A percentile compares a stretch with the other conserved stretches of the same genome.
Conservation (phyloP, 2,113 vertebrate genomes). For the Aviceda subcristata region DNA sequence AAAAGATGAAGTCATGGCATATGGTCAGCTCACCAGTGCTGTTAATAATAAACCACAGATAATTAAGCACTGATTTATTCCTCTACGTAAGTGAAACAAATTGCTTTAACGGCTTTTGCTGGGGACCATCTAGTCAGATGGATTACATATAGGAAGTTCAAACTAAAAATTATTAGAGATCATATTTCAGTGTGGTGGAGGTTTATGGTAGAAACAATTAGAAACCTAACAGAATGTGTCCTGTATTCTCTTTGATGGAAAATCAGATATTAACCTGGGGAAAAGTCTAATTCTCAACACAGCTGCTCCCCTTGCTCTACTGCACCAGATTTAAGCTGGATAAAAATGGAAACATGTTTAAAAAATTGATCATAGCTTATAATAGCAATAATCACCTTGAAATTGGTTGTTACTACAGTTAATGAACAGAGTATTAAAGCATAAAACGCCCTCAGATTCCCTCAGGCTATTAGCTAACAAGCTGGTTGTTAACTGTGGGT, state of each 20-base stretch:
- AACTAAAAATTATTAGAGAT: slow-evolving; percentile 76
- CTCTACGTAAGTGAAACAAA: slow-evolving; percentile 78
- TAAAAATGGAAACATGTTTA: slow-evolving; percentile 72
- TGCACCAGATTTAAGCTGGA: slow-evolving; percentile 57
- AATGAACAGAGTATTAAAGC: slow-evolving; percentile 69
- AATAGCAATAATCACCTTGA: slow-evolving; percentile 80
- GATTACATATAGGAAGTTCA: slow-evolving; percentile 77
- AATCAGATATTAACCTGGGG: slow-evolving; percentile 79
- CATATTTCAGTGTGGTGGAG: slow-evolving; percentile 72
- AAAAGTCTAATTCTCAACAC: slow-evolving; percentile 73
- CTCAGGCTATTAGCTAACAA: slow-evolving; percentile 67
- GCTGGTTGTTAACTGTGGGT: slow-evolving; percentile 57
- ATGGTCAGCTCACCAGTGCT: slow-evolving; percentile 77
- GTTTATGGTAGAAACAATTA: slow-evolving; percentile 80
- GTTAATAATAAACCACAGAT: slow-evolving; percentile 80
- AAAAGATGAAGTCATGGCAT: slow-evolving; percentile 82
- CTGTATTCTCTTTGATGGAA: slow-evolving; percentile 76
- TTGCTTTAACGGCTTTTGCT: slow-evolving; percentile 76
- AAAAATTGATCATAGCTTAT: slow-evolving; percentile 77
- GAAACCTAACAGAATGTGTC: slow-evolving; percentile 76
- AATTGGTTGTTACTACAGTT: slow-evolving; percentile 78
- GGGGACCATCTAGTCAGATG: slow-evolving; percentile 74
- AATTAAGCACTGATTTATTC: slow-evolving; percentile 83
- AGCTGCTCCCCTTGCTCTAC: slow-evolving; percentile 70
- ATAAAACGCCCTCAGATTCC: slow-evolving; percentile 56